Evolutionary conservation across 35 echinoderm and acorn worm species (phyloP).

Genomic region (Ophioderma brevispina): DNA sequence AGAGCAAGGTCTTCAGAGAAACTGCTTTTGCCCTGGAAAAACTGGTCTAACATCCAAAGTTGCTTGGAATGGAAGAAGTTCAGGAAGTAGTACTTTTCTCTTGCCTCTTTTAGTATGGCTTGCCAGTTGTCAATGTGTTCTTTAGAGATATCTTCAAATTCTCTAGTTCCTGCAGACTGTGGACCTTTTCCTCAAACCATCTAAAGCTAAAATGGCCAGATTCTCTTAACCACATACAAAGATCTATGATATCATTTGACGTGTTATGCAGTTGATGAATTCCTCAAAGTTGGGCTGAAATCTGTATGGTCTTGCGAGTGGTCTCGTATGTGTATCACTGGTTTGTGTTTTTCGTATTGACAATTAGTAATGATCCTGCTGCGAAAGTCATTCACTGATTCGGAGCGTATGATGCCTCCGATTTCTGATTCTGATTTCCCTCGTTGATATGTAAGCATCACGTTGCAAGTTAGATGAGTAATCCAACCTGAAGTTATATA

Average conservation of each 20-base stretch:
- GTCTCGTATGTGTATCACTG: constrained; percentile 1
- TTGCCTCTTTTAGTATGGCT: constrained; percentile 13
- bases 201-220: constrained; percentile 37
- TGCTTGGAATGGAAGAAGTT: constrained; percentile 46
- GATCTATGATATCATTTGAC: constrained; percentile 28
- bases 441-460: neutral
- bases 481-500: constrained; percentile 16
- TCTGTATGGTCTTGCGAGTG: neutral
- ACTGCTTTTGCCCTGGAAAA: neutral
- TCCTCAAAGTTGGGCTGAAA: neutral
- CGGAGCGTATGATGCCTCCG: neutral
- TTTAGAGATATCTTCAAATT: neutral
- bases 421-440: neutral
- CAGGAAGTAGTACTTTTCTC: constrained; percentile 17
- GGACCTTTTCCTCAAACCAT: constrained; percentile 10
- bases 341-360: constrained; percentile 16
- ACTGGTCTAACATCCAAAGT: constrained; percentile 27
- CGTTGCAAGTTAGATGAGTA: neutral
- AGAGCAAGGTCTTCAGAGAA: neutral
- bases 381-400: constrained; percentile 41
- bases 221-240: constrained; percentile 1
- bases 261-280: constrained; percentile 24
- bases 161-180: neutral
- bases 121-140: neutral
- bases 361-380: constrained; percentile 35